Evolutionary conservation across 2,113 vertebrate species (phyloP).

Genomic region (Origma solitaria): DNA sequence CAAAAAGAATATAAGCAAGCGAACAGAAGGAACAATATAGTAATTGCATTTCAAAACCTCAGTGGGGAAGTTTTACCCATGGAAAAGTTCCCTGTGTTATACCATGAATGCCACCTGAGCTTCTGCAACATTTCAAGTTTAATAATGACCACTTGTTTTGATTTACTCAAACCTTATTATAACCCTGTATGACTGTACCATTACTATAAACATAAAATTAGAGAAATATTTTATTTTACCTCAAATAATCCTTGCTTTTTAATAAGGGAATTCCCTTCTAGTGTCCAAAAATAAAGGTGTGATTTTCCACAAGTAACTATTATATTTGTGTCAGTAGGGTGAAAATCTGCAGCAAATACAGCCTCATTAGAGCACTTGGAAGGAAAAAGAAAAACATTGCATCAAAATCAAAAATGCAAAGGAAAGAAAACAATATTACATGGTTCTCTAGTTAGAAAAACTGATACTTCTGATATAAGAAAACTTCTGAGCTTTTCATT

Average conservation of each 20-base stretch:
- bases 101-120: not conserved
- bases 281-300: conserved; percentile 94
- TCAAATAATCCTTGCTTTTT: conserved; percentile 98
- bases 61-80: not conserved
- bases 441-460: not conserved
- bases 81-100: not conserved
- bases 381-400: conserved; percentile 29
- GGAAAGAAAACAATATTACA: not conserved
- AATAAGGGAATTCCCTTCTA: conserved; percentile 86
- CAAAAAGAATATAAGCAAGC: not conserved
- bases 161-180: not conserved
- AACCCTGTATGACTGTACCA: not conserved
- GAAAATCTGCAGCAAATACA: conserved; percentile 93
- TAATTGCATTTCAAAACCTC: not conserved
- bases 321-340: conserved; percentile 92
- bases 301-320: conserved; percentile 97
- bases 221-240: conserved; percentile 67
- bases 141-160: not conserved
- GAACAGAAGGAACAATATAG: not conserved
- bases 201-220: not conserved
- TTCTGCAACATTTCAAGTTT: not conserved
- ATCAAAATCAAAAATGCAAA: not conserved
- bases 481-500: not conserved
- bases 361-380: conserved; percentile 93
- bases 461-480: not conserved